Conservation (phyloP, 1,140 invertebrate genomes). For the Caenorhabditis latens region DNA sequence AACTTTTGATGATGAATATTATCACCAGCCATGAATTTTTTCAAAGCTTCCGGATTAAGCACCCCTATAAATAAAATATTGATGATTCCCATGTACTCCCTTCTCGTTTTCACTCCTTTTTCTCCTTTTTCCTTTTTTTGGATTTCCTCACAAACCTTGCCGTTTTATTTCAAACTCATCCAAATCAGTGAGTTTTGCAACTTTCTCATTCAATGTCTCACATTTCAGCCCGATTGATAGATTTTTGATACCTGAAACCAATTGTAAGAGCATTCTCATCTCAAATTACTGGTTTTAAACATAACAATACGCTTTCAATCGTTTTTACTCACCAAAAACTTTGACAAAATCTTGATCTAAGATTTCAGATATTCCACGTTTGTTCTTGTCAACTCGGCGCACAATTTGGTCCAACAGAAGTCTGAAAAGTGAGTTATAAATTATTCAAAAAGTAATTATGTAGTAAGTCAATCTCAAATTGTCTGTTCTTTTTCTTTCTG, state of each 20-base stretch:
- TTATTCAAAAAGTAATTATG: no score
- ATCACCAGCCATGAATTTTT: conserved; percentile 57
- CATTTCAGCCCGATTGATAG: conserved; percentile 61
- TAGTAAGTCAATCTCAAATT: no score
- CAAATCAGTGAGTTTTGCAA: conserved; percentile 48
- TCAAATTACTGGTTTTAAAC: neutral
- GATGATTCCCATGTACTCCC: neutral
- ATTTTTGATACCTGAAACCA: conserved; percentile 60
- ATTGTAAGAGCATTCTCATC: neutral
- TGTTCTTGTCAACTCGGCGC: conserved; percentile 53
- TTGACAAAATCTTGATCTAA: conserved; percentile 58
- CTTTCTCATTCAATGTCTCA: conserved; percentile 53
- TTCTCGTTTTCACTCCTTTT: neutral
- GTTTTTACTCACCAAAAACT: conserved; percentile 41
- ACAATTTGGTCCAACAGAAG: conserved; percentile 65
- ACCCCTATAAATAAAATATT: conserved; percentile 40
- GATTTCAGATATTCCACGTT: conserved; percentile 58
- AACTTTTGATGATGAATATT: conserved; percentile 62
- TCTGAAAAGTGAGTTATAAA: neutral
- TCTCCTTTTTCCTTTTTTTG: neutral
- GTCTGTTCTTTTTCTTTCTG: neutral
- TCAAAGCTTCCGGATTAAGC: conserved; percentile 61
- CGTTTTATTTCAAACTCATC: conserved; percentile 23
- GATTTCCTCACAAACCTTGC: neutral
- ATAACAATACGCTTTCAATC: neutral